Conservation (phyloP, 2,888 invertebrate species). For the Thymelicus lineola region DNA sequence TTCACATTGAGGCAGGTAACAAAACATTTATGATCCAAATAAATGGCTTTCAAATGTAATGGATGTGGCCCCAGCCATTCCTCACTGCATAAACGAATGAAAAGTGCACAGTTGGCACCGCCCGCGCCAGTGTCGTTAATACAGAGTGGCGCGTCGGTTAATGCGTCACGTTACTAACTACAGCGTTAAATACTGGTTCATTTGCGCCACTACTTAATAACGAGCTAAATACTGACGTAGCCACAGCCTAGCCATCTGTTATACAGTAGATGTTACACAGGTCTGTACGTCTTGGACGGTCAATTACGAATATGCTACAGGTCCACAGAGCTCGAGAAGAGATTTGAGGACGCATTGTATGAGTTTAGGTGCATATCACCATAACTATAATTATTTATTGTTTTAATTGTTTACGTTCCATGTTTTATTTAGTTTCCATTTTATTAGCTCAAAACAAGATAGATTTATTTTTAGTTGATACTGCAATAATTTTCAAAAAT, state of each 20-base stretch:
- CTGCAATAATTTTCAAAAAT: no score
- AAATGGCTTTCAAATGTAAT: not conserved
- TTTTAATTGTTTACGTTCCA: no score
- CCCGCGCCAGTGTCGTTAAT: conserved; percentile 7
- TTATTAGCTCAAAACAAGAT: no score
- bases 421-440: no score
- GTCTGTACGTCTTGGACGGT: no score
- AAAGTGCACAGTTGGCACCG: conserved; percentile 15
- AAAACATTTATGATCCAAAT: not conserved
- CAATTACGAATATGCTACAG: no score
- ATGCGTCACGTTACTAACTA: conserved; percentile 16
- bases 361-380: no score
- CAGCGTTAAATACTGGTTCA: conserved; percentile 9
- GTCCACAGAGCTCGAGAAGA: no score
- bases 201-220: not conserved
- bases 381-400: no score
- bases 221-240: not conserved
- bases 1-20: no score
- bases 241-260: not conserved
- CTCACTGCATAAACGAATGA: conserved; percentile 5
- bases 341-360: no score
- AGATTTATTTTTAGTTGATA: no score
- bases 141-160: conserved; percentile 1
- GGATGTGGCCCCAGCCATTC: not conserved
- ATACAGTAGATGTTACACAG: not conserved